Conservation (phyloP, 2,113 vertebrate genomes). For the Chlorodrepanis virens region DNA sequence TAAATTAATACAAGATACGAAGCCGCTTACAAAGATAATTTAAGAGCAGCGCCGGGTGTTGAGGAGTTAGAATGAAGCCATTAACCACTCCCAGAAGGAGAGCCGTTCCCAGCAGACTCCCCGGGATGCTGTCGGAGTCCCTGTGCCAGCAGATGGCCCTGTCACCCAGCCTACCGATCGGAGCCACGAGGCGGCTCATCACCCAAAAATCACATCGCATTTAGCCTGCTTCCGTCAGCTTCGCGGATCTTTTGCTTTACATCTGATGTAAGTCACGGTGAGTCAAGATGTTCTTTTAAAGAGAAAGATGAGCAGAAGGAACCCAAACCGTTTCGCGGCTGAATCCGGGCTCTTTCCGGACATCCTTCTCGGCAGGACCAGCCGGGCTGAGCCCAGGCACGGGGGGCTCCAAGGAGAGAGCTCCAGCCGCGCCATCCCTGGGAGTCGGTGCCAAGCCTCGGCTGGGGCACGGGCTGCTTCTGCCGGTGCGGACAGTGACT, state of each 20-base stretch:
- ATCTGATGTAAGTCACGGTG: background rate
- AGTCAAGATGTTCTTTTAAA: background rate
- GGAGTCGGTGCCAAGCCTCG: accelerated
- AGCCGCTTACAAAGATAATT: background rate
- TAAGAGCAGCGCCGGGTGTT: background rate
- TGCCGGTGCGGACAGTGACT: background rate
- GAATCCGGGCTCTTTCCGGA: accelerated
- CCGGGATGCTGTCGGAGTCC: background rate
- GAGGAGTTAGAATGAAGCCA: background rate
- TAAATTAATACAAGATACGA: background rate
- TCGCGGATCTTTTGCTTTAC: background rate
- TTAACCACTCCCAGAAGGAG: background rate
- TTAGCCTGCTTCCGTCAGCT: background rate
- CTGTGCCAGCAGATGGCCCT: conserved; percentile 52
- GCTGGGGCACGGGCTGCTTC: background rate
- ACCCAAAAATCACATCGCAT: background rate
- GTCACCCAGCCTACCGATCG: background rate
- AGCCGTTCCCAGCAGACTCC: accelerated
- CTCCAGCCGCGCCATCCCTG: no score
- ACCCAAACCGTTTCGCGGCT: background rate
- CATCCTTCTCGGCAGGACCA: background rate
- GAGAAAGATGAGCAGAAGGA: background rate
- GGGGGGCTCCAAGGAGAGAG: background rate
- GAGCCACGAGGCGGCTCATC: accelerated
- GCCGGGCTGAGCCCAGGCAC: accelerated